These are phyloP conservation scores for Pecten maximus DNA, from an alignment of 2,888 invertebrate genomes.

Conservation along the genomic window DNA sequence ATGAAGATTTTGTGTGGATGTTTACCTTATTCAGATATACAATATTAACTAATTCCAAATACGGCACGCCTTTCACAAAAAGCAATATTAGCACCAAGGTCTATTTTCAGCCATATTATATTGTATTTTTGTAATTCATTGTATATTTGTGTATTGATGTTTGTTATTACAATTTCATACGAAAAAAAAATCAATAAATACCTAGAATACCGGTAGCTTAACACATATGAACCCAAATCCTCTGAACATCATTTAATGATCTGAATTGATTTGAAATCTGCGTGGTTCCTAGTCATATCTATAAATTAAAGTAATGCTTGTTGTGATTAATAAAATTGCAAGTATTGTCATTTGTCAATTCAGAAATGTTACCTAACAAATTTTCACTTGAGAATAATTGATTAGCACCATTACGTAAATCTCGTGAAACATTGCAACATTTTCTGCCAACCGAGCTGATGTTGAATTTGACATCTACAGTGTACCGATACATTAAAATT, in stretches of 20 bases:
- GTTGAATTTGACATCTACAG: too few relatives aligned
- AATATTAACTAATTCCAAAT: neutral
- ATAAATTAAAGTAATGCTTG: neutral
- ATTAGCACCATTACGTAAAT: neutral
- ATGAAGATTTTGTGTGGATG: neutral
- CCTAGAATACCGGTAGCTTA: neutral
- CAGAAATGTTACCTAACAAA: neutral
- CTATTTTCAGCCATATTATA: neutral
- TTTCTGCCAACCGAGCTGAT: too few relatives aligned
- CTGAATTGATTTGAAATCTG: neutral
- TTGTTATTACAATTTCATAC: neutral
- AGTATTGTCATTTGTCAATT: neutral
- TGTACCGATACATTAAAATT: neutral
- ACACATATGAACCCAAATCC: neutral
- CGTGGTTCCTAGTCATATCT: neutral
- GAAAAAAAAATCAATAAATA: neutral
- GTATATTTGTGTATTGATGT: neutral
- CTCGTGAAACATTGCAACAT: too few relatives aligned
- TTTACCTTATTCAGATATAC: neutral
- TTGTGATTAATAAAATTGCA: neutral
- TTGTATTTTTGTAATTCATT: neutral
- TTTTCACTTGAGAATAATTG: neutral
- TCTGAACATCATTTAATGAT: neutral
- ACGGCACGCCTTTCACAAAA: neutral
- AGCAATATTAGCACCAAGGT: neutral